A percentile compares a stretch with the other conserved stretches of the same genome.
Conservation (phyloP, 2,888 invertebrate genomes). For the Athalia rosae region DNA sequence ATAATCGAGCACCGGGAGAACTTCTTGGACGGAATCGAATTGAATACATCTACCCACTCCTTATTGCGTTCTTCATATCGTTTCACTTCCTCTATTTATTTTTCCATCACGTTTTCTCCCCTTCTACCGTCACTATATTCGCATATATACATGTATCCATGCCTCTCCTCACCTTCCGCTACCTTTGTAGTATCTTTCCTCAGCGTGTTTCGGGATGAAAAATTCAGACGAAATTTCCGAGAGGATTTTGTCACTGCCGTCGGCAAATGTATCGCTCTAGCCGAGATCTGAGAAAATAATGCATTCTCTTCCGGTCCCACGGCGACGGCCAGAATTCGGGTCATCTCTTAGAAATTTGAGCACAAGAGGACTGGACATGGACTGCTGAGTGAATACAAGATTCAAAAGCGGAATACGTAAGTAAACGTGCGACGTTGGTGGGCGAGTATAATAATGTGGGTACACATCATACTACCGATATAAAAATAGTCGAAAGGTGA, state of each 20-base stretch:
- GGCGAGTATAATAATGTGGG: constrained; percentile 2
- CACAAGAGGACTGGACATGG: not conserved
- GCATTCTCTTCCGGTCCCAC: constrained; percentile 20
- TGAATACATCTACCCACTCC: not conserved
- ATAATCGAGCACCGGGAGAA: constrained; percentile 5
- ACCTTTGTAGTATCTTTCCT: no score
- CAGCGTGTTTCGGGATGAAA: not conserved
- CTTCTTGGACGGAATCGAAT: not conserved
- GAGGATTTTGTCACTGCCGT: not conserved
- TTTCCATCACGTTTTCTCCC: no score
- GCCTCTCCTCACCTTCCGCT: no score
- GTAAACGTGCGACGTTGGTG: constrained; percentile 3
- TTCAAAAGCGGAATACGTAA: constrained; percentile 25
- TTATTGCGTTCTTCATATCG: not conserved
- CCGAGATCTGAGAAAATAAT: constrained; percentile 13
- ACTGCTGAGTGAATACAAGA: constrained; percentile 36
- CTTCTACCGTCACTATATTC: no score
- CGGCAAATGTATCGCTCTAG: not conserved
- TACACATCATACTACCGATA: not conserved
- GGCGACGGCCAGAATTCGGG: constrained; percentile 11
- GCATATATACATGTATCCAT: no score
- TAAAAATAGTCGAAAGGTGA: not conserved
- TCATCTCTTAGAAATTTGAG: constrained; percentile 15
- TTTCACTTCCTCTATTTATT: not conserved
- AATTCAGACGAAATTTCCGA: not conserved